phyloP scores from a whole-genome alignment of 1,140 invertebrate genomes.

The Brachionus rotundiformis region DNA sequence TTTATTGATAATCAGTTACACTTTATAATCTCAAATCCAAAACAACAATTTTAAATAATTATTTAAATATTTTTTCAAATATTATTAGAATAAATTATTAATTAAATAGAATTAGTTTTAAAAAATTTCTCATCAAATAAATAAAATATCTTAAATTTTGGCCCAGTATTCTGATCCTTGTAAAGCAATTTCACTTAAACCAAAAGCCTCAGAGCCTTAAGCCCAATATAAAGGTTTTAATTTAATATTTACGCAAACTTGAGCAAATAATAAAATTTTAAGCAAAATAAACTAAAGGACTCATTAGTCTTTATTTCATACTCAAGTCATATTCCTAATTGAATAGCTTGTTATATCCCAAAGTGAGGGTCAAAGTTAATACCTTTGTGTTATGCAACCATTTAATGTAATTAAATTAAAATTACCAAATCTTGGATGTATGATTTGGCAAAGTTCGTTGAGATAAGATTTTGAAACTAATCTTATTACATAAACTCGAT shows the following conservation, averaged over 20 bases:
- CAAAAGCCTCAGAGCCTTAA: background rate
- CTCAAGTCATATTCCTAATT: background rate
- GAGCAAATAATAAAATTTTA: background rate
- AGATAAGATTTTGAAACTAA: background rate
- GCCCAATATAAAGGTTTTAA: background rate
- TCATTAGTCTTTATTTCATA: background rate
- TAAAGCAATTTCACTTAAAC: background rate
- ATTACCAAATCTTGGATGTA: background rate
- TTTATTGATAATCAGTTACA: background rate
- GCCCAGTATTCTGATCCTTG: background rate
- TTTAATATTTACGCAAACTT: constrained; percentile 29
- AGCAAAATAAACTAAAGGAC: background rate
- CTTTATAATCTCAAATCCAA: background rate
- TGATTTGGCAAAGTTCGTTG: background rate
- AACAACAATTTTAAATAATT: background rate
- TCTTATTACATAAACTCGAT: background rate
- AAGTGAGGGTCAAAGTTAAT: background rate
- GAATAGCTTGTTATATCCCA: background rate
- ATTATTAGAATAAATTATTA: background rate
- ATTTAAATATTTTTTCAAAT: background rate
- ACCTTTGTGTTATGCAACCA: background rate
- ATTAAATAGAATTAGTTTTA: too few relatives aligned
- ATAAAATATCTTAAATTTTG: too few relatives aligned
- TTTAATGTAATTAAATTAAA: background rate
- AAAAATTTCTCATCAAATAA: too few relatives aligned